Evolutionary conservation across 2,797 vertebrate species (phyloP).

Genomic region (Spinibarbus caldwelli): DNA sequence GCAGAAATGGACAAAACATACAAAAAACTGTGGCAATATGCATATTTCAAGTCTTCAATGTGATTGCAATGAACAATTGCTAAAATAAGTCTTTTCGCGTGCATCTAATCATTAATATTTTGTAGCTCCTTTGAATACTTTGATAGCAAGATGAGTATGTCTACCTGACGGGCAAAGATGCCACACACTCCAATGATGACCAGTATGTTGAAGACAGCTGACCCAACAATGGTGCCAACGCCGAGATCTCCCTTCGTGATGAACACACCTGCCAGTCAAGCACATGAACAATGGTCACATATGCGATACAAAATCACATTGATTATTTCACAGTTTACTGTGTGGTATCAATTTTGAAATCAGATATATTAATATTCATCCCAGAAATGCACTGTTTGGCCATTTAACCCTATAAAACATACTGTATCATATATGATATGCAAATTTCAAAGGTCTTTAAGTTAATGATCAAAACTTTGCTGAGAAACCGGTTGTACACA

Average conservation of each 20-base stretch:
- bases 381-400: not conserved
- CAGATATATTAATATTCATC: not conserved
- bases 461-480: not conserved
- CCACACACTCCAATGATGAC: slow-evolving; percentile 82
- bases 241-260: slow-evolving; percentile 83
- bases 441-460: not conserved
- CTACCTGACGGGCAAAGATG: slow-evolving; percentile 80
- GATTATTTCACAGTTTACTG: not conserved
- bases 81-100: not conserved
- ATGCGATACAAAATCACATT: not conserved
- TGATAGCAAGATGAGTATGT: not conserved
- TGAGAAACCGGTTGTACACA: not conserved
- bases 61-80: not conserved
- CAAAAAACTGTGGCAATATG: not conserved
- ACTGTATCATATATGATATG: not conserved
- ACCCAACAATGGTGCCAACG: slow-evolving; percentile 82
- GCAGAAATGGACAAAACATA: slow-evolving; percentile 12
- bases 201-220: slow-evolving; percentile 83
- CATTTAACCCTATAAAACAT: not conserved
- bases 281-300: not conserved
- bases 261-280: slow-evolving; percentile 75
- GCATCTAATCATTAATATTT: not conserved
- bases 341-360: not conserved
- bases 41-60: not conserved
- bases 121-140: not conserved